Conservation (phyloP, 2,888 invertebrate species). For the Yponomeuta plumbellus region DNA sequence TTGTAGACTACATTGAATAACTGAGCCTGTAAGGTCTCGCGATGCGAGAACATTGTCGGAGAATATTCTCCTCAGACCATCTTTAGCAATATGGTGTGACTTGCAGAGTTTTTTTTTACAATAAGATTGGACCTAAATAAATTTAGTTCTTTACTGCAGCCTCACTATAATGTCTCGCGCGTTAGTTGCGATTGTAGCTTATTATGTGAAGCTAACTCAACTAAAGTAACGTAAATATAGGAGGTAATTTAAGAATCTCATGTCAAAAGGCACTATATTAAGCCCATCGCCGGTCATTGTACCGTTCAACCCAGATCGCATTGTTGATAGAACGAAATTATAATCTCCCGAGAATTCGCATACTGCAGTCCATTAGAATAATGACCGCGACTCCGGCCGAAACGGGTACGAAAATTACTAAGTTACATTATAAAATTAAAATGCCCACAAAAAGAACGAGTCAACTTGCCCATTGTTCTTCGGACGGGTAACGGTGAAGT, state of each 20-base stretch:
- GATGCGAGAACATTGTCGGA: too few species aligned
- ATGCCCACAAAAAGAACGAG: slow-evolving; percentile 12
- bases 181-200: too few species aligned
- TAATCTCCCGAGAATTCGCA: neutral
- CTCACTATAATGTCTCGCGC: too few species aligned
- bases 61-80: too few species aligned
- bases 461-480: slow-evolving; percentile 13
- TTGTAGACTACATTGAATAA: too few species aligned
- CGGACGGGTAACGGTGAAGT: neutral
- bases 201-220: neutral
- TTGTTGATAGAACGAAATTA: neutral
- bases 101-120: too few species aligned
- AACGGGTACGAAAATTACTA: slow-evolving; percentile 12
- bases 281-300: neutral
- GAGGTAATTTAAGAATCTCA: neutral
- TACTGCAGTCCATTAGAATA: slow-evolving; percentile 12
- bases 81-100: too few species aligned
- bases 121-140: too few species aligned
- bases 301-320: neutral
- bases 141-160: too few species aligned
- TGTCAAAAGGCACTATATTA: neutral
- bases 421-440: slow-evolving; percentile 14
- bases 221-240: neutral
- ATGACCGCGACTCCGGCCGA: slow-evolving; percentile 7
- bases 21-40: too few species aligned